phyloP scores from a whole-genome alignment of 2,113 vertebrate genomes.

The Bos taurus region ARS-UCD2.0 NC_037338.1:81862501-81863000 shows the following conservation, averaged over 20 bases:
- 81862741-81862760: neutral
- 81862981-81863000: neutral
- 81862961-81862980: neutral
- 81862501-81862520: neutral
- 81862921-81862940: neutral
- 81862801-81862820: accelerated
- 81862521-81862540: neutral
- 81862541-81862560: neutral
- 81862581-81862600: neutral
- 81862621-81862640: neutral
- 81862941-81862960: neutral
- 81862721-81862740: neutral
- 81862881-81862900: neutral
- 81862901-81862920: neutral
- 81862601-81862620: neutral
- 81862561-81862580: accelerated
- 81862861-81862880: neutral
- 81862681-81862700: neutral
- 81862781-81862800: no score
- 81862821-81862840: no score
- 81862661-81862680: neutral
- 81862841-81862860: neutral
- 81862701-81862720: neutral
- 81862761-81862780: neutral
- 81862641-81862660: neutral